phyloP scores from a whole-genome alignment of 1,140 invertebrate species.

The Cotesia typhae region DNA sequence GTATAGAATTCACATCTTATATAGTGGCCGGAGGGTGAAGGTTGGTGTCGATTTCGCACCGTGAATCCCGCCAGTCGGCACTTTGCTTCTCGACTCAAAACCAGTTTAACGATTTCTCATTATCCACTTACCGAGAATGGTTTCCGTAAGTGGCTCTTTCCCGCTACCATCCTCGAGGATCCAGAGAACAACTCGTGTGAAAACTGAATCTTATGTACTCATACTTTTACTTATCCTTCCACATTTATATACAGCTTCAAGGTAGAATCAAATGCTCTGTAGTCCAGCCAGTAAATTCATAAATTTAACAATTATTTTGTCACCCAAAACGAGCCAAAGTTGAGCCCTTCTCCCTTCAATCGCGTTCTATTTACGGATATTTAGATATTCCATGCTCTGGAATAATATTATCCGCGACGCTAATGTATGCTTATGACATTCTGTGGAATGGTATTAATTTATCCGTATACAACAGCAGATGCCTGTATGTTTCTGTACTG shows the following conservation, averaged over 20 bases:
- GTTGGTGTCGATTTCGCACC: constrained; percentile 41
- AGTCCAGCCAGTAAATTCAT: no score
- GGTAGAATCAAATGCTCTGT: no score
- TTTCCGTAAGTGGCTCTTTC: constrained; percentile 41
- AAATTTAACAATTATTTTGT: no score
- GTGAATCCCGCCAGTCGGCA: constrained; percentile 34
- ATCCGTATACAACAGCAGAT: background rate
- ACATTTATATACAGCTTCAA: no score
- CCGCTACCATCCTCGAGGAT: constrained; percentile 19
- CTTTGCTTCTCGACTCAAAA: constrained; percentile 35
- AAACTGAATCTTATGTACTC: constrained; percentile 15
- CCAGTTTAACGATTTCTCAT: constrained; percentile 44
- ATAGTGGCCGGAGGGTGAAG: constrained; percentile 29
- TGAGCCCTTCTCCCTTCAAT: background rate
- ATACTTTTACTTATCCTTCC: no score
- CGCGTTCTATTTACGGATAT: background rate
- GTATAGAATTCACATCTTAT: constrained; percentile 7
- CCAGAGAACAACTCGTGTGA: constrained; percentile 14
- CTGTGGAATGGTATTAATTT: no score
- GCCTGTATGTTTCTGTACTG: background rate
- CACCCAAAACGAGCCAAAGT: no score
- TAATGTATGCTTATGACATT: no score
- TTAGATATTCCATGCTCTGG: no score
- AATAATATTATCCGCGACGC: no score
- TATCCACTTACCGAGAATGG: constrained; percentile 43